A percentile compares a stretch with the other conserved stretches of the same genome.
Evolutionary conservation across 2,113 vertebrate species (phyloP).

Genomic region (Bos taurus): ARS-UCD2.0 NC_037344.1:55865501-55866000

Average conservation of each 20-base stretch:
- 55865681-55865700: neutral
- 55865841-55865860: neutral
- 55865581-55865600: neutral
- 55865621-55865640: neutral
- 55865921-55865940: neutral
- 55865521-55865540: neutral
- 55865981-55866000: neutral
- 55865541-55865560: neutral
- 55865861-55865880: neutral
- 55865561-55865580: neutral
- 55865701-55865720: neutral
- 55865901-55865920: neutral
- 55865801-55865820: neutral
- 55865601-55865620: neutral
- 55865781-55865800: neutral
- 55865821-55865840: neutral
- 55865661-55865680: neutral
- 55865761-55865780: neutral
- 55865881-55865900: neutral
- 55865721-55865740: neutral
- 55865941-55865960: neutral
- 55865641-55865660: neutral
- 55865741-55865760: neutral
- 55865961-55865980: neutral
- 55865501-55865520: neutral